Evolutionary conservation across 2,797 vertebrate species (phyloP), one percentile per base, ranked within the genome.

Genomic region (Lagodon rhomboides): DNA sequence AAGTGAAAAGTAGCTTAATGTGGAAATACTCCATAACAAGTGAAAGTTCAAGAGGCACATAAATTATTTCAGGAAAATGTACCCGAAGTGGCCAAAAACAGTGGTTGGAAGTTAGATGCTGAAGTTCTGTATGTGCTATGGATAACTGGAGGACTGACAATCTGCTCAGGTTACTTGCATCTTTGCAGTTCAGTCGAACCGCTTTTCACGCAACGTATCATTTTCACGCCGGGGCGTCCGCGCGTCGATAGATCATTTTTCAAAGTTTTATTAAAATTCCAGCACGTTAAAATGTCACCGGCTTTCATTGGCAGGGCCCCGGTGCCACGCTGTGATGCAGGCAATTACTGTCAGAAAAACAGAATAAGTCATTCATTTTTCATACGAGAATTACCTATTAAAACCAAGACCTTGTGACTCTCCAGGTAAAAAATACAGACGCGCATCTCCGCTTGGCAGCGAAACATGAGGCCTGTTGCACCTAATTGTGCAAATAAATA

Each of bases 251-350:
- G 75, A 69, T 60, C 5, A 30, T 3, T 1, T 59, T 69, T 64
- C 34, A 13, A 73, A 41, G 46, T 68, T 68, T 44, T 17, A 75
- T 79, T 68, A 59, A 79, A 79, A n/a, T 20, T 17, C 13, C 5
- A 63, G 51, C 41, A 34, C 69, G 77, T 68, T 50, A 23, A 56
- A 79, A 56, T 72, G 25, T 54, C 27, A n/a, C 9, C 27, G 50
- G 5, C 34, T 49, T 73, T 73, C 16, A 56, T 15, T 54, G 69
- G 17, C 61, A 61, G 13, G 5, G 23, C 56, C 56, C 59, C 61
- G 67, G 13, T 56, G 44, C n/a, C 50, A 67, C n/a, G 23, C 1
- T 34, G 56, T 46, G 8, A 73, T 44, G 53, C 58, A 58, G 18
- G 9, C 4, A 15, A n/a, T 51, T 54, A 44, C 20, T 56, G 34